Evolutionary conservation across 2,113 vertebrate genomes (phyloP).

Genomic region (Aspidoscelis tigris): DNA sequence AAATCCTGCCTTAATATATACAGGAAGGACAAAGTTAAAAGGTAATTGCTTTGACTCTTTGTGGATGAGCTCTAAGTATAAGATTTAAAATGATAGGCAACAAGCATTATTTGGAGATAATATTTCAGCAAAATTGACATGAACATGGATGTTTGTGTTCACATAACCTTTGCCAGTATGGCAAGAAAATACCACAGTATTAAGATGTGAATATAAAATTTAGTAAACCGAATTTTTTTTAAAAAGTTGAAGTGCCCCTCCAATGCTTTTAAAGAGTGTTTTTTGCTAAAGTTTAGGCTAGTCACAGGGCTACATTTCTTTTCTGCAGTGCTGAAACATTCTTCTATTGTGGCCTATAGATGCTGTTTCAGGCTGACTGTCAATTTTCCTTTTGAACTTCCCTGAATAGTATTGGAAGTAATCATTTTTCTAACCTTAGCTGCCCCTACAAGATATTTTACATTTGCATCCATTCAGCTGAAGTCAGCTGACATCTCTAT

Average conservation of each 20-base stretch:
- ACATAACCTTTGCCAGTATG: neutral
- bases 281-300: too few relatives aligned
- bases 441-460: neutral
- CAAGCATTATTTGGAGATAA: slow-evolving; percentile 41
- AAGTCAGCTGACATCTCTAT: neutral
- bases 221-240: neutral
- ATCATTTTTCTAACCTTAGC: neutral
- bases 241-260: neutral
- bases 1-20: slow-evolving; percentile 40
- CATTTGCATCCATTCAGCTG: neutral
- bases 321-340: neutral
- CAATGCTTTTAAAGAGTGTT: neutral
- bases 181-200: neutral
- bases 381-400: neutral
- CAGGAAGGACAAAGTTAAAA: slow-evolving; percentile 37
- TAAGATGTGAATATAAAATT: too few relatives aligned
- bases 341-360: too few relatives aligned
- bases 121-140: slow-evolving; percentile 45
- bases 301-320: neutral
- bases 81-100: slow-evolving; percentile 8
- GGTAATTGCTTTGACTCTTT: slow-evolving; percentile 22
- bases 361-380: neutral
- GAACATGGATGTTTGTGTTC: slow-evolving; percentile 11
- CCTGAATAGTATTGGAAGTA: neutral
- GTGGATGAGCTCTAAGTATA: slow-evolving; percentile 14